These are phyloP conservation scores for Rhea pennata DNA, from an alignment of 2,113 vertebrate genomes.

Conservation along the genomic window DNA sequence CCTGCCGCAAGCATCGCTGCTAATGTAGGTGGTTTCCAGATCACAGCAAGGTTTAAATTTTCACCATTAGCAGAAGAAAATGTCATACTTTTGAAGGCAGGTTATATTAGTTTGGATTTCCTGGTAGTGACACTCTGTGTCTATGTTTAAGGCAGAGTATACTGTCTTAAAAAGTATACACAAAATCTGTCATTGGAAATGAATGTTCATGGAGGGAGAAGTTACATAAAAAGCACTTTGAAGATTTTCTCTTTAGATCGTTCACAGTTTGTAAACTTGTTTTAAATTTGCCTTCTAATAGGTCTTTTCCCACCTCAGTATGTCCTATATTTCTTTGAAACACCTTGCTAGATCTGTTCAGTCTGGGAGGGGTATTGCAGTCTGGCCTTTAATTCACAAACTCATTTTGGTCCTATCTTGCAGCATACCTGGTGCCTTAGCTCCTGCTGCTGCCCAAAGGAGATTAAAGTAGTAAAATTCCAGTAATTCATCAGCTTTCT, in stretches of 20 bases:
- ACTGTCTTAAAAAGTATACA: neutral
- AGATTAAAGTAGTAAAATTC: neutral
- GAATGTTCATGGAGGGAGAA: neutral
- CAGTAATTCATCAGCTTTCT: neutral
- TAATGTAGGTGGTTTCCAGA: rapidly evolving
- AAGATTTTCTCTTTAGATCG: neutral
- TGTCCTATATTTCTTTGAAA: neutral
- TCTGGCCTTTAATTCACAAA: neutral
- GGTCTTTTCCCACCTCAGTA: neutral
- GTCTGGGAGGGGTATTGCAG: neutral
- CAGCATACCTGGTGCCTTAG: neutral
- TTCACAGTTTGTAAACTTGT: neutral
- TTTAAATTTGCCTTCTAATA: neutral
- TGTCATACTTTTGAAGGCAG: neutral
- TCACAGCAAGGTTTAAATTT: neutral
- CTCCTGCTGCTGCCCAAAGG: neutral
- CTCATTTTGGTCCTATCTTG: neutral
- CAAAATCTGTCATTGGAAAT: neutral
- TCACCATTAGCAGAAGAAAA: neutral
- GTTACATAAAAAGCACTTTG: neutral
- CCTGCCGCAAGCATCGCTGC: neutral
- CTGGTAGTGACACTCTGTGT: neutral
- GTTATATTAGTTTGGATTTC: neutral
- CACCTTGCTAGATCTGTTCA: neutral
- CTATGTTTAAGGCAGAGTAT: too few species aligned